Evolutionary conservation across 1,140 invertebrate species (phyloP).

Genomic region (Telenomus remus): DNA sequence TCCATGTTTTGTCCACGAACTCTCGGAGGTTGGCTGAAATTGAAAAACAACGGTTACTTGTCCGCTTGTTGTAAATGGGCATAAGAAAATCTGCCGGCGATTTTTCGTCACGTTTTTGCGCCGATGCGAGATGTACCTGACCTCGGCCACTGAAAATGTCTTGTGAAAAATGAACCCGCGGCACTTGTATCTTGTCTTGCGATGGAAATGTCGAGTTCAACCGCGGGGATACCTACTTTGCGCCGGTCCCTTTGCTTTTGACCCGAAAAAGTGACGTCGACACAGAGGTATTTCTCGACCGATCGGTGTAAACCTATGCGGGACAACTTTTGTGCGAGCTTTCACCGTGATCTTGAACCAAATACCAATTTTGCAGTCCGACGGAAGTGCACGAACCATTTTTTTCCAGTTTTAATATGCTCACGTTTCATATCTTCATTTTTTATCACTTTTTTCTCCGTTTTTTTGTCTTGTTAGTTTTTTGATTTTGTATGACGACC

Average conservation of each 20-base stretch:
- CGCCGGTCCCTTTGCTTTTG: slow-evolving; percentile 13
- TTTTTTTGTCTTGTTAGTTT: slow-evolving; percentile 8
- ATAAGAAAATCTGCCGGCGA: not conserved
- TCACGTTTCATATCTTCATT: not conserved
- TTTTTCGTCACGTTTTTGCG: slow-evolving; percentile 2
- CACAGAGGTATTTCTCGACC: slow-evolving; percentile 28
- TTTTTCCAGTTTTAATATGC: not conserved
- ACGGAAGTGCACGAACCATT: slow-evolving; percentile 23
- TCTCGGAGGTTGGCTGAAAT: not conserved
- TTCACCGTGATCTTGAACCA: slow-evolving; percentile 35
- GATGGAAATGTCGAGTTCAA: slow-evolving; percentile 15
- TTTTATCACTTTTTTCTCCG: too few relatives aligned
- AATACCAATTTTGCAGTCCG: slow-evolving; percentile 9
- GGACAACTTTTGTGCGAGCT: slow-evolving; percentile 28
- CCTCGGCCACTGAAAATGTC: slow-evolving; percentile 1
- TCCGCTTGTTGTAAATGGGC: not conserved
- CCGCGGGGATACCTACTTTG: not conserved
- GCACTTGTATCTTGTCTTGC: slow-evolving; percentile 28
- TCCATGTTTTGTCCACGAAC: too few relatives aligned
- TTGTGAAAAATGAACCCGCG: slow-evolving; percentile 1
- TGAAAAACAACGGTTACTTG: not conserved
- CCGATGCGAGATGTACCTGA: slow-evolving; percentile 5
- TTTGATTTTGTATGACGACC: slow-evolving; percentile 14
- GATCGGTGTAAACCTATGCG: not conserved
- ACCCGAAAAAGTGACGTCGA: slow-evolving; percentile 20